Base-by-base conservation (phyloP, 92 coral and sea anemone species). In the Zoanthus solanderi region DNA sequence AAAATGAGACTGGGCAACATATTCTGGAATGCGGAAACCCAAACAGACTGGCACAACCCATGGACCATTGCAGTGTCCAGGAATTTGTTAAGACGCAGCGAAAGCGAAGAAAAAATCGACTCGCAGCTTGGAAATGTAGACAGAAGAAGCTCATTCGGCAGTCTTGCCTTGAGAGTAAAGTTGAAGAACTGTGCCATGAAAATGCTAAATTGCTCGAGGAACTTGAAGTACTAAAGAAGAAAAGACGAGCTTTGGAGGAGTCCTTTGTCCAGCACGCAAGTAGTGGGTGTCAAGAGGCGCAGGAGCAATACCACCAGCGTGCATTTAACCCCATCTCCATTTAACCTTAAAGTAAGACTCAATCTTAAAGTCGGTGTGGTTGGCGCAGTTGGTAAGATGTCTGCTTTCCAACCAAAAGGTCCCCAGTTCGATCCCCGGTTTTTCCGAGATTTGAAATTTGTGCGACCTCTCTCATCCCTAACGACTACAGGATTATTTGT, bases 91-190 rank as follows among this genome's bases (percentile, higher is more conserved):
- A 88, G 30, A 91, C 87, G 11, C 87, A 91, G 78, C 81, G 89
- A 61, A 84, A 88, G 54, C 76, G 87, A 15, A 86, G 86, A 7
- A 91, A 91, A 23, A 91, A 91, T 60, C 91, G 94, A 17, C 83
- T 91, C 7, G 94, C 94, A n/a, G 91, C 94, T 52, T 91, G 94
- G 94, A 91, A 91, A 79, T 88, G 94, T 60, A 84, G 94, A 56
- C 94, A 91, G 61, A 91, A 88, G 83, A 91, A 91, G 87, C 92
- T 91, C 12, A 75, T 88, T 60, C 92, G 91, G 0, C 93, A 92
- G 75, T 78, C 91, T 5, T 87, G 88, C 46, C 87, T 89, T 0
- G 95, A 87, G n/a, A 92, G 86, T 0, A 89, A 90, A 14, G 93
- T 92, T 45, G 95, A 90, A 61, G 92, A 88, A 78, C 73, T 92